Evolutionary conservation across 2,797 vertebrate species (phyloP), one percentile per base, ranked within the genome.

Genomic region (Pampus argenteus): DNA sequence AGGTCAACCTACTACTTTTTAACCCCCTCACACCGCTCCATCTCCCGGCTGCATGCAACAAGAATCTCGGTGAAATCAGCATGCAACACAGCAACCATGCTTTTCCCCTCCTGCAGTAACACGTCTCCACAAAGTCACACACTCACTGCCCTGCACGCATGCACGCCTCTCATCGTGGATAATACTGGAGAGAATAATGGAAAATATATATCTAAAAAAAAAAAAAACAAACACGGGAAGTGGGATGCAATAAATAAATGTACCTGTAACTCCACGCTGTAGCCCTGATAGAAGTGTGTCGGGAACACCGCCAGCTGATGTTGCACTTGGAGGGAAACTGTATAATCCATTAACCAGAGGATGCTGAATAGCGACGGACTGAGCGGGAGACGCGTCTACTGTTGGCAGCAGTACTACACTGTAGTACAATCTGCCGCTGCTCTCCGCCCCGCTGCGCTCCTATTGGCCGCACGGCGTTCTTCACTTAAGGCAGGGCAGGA

Each of bases 191-290:
- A 69, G 49, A 42, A 58, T 40, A 22, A 11, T 13, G 7, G 25
- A 5, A 57, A 34, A 6, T n/a, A n/a, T n/a, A n/a, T n/a, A 17
- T 9, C 22, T 9, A 5, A 34, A 6, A 17, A 8, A 25, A 20
- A n/a, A 34, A 1, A 25, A n/a, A 54, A 56, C 15, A 26, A 38
- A 25, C 18, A 14, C 23, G 52, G 36, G 10, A 61, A 13, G 31
- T 48, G 64, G 9, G 25, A 50, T n/a, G 62, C 20, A 23, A 61
- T 26, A 7, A 31, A 36, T 22, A 29, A 36, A 54, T 44, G 76
- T 94, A 95, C 94, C 94, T 95, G 94, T 93, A 94, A 94, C 92
- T 95, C 92, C 85, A 94, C 88, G 66, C 91, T 90, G 91, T 90
- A 93, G 72, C 86, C 86, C 90, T 91, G 89, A 34, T 81, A 91